Evolutionary conservation across 2,888 invertebrate species (phyloP), one percentile per base, ranked within the genome.

Genomic region (Apamea anceps): DNA sequence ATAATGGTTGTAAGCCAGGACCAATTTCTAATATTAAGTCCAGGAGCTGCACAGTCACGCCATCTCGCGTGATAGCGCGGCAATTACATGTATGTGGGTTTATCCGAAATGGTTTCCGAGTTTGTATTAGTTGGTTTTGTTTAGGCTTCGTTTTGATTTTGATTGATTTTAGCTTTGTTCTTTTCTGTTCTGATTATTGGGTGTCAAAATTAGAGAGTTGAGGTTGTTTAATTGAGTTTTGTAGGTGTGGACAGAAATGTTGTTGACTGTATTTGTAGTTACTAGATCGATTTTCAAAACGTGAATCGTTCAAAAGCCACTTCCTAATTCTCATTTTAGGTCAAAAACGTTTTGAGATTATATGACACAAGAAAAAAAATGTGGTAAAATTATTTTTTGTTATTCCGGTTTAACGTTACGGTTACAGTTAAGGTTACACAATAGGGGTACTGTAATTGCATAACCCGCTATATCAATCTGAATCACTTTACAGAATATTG

Each of bases 41-140:
- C 74, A 54, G 82, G 48, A 72, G 72, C 63, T 72, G n/a, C 54
- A 42, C 68, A 60, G 80, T 81, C 92, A 92, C 91, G 92, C 84
- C 85, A 92, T 81, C 82, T 92, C n/a, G 91, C 92, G 91, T 91
- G 91, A 83, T 77, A 51, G 28, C n/a, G 32, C 48, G n/a, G 75
- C 75, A 82, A 80, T 85, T 77, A 79, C 65, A 73, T 63, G 71
- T 80, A 51, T 37, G 37, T 37, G 25, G 37, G 63, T 86, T 80
- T 65, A 72, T 70, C 28, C 42, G 48, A 75, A 77, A 77, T 75
- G 28, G 73, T 76, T 79, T 54, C 15, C 21, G 13, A 70, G 63
- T 57, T 77, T 42, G 18, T 65, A 65, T 76, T n/a, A 37, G 15
- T 60, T 42, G 21, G 74, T 74, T 10, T 60, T 48, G n/a, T 54